Evolutionary conservation across 2,797 vertebrate genomes (phyloP).

Genomic region (Allobates femoralis): DNA sequence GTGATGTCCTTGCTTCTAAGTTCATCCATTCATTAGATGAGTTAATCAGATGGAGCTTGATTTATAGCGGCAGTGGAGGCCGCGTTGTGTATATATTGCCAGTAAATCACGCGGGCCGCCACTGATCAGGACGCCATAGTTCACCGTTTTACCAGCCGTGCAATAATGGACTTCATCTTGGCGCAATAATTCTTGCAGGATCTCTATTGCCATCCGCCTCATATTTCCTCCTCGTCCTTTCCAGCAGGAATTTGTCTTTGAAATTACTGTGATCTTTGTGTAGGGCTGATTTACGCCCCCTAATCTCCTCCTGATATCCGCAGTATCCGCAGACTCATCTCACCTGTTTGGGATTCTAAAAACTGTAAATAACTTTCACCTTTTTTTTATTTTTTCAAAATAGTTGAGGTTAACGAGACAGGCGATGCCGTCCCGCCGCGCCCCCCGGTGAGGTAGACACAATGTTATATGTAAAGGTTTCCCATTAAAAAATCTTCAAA

Average conservation of each 20-base stretch:
- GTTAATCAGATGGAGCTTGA: conserved; percentile 13
- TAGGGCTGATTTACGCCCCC: background rate
- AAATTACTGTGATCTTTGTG: background rate
- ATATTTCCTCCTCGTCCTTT: conserved; percentile 5
- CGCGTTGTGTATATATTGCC: background rate
- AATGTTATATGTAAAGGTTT: conserved; percentile 50
- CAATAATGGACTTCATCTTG: background rate
- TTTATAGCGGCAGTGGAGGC: background rate
- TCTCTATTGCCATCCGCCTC: background rate
- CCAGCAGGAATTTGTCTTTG: conserved; percentile 13
- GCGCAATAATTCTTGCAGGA: background rate
- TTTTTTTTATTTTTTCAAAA: background rate
- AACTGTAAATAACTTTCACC: conserved; percentile 24
- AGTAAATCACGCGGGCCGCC: conserved; percentile 9
- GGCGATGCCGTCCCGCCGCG: background rate
- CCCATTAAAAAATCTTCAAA: conserved; percentile 55
- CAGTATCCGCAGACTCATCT: background rate
- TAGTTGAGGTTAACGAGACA: conserved; percentile 43
- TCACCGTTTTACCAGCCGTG: background rate
- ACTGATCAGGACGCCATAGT: background rate
- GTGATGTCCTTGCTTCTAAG: background rate
- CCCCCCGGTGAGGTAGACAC: background rate
- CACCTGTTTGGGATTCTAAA: background rate
- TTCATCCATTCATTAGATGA: background rate
- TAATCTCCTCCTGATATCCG: background rate